These are phyloP conservation scores for Scyliorhinus canicula DNA, from an alignment of 2,797 vertebrate species.

Conservation along the genomic window DNA sequence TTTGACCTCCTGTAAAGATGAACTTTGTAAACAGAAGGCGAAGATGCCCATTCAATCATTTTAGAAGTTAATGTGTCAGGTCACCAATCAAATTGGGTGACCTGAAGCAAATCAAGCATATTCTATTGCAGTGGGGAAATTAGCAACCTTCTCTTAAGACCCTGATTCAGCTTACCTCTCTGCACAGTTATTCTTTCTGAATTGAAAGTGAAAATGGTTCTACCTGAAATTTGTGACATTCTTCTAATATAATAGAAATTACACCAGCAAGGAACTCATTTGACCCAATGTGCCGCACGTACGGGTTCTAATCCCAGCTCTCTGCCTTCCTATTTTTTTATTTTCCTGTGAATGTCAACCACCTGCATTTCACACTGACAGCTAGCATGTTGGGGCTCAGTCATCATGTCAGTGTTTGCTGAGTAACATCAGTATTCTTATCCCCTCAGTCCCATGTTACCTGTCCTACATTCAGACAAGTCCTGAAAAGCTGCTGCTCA, in stretches of 20 bases:
- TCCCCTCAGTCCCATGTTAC: background rate
- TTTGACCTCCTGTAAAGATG: background rate
- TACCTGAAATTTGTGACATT: background rate
- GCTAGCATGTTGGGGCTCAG: background rate
- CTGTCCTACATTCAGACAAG: background rate
- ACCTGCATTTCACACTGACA: background rate
- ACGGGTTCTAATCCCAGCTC: background rate
- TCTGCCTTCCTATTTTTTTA: background rate
- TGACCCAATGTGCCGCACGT: background rate
- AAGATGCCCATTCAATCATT: background rate
- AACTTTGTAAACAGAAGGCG: background rate
- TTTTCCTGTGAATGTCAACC: background rate
- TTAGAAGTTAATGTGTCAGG: background rate
- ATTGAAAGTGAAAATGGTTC: background rate
- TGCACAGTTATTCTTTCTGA: background rate
- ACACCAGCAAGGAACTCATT: background rate
- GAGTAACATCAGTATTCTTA: background rate
- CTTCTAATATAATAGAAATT: background rate
- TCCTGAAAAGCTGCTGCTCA: background rate
- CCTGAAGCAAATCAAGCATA: background rate
- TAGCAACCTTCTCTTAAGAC: background rate
- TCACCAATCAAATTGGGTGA: background rate
- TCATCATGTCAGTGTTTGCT: background rate
- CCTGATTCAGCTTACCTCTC: background rate
- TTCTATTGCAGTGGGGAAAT: background rate